phyloP scores from a whole-genome alignment of 1,140 invertebrate genomes.

The Drosophila orosa region DNA sequence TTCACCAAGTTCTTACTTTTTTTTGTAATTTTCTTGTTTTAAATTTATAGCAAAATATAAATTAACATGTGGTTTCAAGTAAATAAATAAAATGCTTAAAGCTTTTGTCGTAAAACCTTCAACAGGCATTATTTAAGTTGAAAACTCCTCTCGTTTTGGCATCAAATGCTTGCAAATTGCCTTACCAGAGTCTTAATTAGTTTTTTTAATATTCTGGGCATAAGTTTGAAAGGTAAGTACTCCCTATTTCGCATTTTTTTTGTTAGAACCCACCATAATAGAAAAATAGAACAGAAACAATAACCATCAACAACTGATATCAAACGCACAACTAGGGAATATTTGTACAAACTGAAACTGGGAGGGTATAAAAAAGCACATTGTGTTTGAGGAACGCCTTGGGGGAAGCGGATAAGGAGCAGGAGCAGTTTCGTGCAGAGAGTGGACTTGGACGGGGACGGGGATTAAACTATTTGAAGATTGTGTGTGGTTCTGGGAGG shows the following conservation, averaged over 20 bases:
- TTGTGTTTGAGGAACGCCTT: conserved; percentile 20
- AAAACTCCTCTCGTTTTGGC: not conserved
- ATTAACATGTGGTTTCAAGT: not conserved
- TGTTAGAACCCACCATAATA: not conserved
- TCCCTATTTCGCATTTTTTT: not conserved
- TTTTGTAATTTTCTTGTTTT: not conserved
- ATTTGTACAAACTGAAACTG: conserved; percentile 39
- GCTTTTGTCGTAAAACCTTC: not conserved
- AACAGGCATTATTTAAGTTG: not conserved
- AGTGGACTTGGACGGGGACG: conserved; percentile 1
- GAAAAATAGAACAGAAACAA: conserved; percentile 1
- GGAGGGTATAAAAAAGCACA: conserved; percentile 25
- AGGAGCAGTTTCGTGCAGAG: conserved; percentile 18
- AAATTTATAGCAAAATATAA: no score
- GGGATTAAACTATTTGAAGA: not conserved
- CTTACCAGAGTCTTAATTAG: no score
- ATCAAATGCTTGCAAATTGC: not conserved
- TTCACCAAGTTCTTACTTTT: not conserved
- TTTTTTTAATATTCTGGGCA: no score
- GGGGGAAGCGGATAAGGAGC: conserved; percentile 29
- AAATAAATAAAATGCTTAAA: not conserved
- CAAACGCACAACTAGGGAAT: conserved; percentile 27
- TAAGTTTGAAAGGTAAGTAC: no score
- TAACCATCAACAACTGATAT: conserved; percentile 50
- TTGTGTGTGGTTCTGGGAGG: conserved; percentile 23